These are phyloP conservation scores for Liodrosophila aerea DNA, from an alignment of 2,888 invertebrate species.

Conservation along the genomic window DNA sequence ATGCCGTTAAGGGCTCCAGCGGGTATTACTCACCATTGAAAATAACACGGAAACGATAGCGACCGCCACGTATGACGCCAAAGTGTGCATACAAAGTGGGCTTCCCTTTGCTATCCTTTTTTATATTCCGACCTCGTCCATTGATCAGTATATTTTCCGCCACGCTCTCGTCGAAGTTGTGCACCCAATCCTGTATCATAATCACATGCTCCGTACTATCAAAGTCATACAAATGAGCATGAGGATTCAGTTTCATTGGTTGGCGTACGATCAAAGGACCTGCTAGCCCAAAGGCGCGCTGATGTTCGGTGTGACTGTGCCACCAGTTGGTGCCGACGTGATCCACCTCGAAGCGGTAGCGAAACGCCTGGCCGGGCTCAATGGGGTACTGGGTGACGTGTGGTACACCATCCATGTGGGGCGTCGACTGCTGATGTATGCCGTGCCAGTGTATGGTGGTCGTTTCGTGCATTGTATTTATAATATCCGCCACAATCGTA, in stretches of 20 bases:
- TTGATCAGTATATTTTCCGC: conserved; percentile 77
- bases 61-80: conserved; percentile 70
- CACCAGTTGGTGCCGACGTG: conserved; percentile 80
- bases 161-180: conserved; percentile 66
- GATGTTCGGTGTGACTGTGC: conserved; percentile 79
- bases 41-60: conserved; percentile 79
- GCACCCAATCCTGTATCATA: conserved; percentile 79
- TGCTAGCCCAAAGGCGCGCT: conserved; percentile 77
- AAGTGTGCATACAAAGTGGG: conserved; percentile 74
- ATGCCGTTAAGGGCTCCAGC: too few species aligned
- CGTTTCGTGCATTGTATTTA: conserved; percentile 77
- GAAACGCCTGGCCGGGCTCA: conserved; percentile 78
- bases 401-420: conserved; percentile 80
- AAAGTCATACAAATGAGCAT: conserved; percentile 74
- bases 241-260: conserved; percentile 62
- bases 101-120: conserved; percentile 36
- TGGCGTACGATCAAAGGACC: conserved; percentile 73
- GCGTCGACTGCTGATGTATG: conserved; percentile 73
- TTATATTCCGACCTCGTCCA: conserved; percentile 72
- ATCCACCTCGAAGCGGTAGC: conserved; percentile 77
- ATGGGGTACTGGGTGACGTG: conserved; percentile 80
- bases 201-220: conserved; percentile 76
- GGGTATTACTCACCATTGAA: conserved; percentile 73
- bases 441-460: conserved; percentile 81
- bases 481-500: conserved; percentile 77